Percentiles rank a stretch among this genome's conserved stretches.
Evolutionary conservation across 2,797 vertebrate species (phyloP).

Genomic region (Gallinago nigripennis): DNA sequence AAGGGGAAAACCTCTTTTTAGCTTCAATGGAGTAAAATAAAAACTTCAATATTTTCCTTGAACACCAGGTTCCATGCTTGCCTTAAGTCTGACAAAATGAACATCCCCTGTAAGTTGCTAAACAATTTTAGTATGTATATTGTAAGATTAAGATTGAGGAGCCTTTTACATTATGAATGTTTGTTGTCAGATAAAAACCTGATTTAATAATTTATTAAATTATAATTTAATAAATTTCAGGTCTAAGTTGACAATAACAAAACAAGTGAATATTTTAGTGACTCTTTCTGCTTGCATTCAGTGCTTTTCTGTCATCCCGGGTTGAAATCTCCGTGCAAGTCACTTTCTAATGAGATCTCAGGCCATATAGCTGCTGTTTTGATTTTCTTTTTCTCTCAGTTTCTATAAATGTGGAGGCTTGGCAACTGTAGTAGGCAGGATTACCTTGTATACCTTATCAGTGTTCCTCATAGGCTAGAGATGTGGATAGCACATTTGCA

Average conservation of each 20-base stretch:
- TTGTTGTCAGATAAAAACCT: not conserved
- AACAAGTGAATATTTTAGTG: not conserved
- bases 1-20: not conserved
- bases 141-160: not conserved
- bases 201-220: not conserved
- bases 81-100: not conserved
- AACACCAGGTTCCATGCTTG: not conserved
- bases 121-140: not conserved
- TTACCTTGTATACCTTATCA: not conserved
- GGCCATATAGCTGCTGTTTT: not conserved
- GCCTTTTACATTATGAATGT: not conserved
- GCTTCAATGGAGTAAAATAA: not conserved
- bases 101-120: not conserved
- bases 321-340: not conserved
- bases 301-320: not conserved
- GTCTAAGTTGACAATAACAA: not conserved
- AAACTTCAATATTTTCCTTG: not conserved
- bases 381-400: not conserved
- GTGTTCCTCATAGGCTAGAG: not conserved
- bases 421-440: not conserved
- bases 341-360: not conserved
- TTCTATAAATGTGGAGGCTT: not conserved
- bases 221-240: not conserved
- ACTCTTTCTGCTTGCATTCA: not conserved
- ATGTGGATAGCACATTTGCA: not conserved